phyloP scores from a whole-genome alignment of 2,797 vertebrate genomes.

The Decapterus maruadsi region DNA sequence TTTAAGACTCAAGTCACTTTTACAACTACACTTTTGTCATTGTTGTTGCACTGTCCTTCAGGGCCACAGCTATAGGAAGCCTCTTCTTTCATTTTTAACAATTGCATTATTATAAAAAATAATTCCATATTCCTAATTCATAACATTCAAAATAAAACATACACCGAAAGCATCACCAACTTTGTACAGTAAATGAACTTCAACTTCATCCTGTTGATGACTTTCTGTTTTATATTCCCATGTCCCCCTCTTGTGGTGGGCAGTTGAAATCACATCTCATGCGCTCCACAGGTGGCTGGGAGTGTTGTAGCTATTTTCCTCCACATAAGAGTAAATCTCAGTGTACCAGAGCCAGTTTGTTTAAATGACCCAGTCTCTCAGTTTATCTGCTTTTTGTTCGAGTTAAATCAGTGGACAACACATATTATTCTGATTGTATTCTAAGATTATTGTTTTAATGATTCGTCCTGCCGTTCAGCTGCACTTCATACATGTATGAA shows the following conservation, averaged over 20 bases:
- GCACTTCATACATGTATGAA: not conserved
- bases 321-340: not conserved
- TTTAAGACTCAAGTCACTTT: not conserved
- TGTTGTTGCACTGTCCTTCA: not conserved
- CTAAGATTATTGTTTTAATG: not conserved
- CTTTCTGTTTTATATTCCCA: conserved; percentile 17
- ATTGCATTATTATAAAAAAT: not conserved
- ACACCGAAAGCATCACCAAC: not conserved
- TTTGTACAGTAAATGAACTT: not conserved
- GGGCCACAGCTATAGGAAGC: not conserved
- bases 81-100: not conserved
- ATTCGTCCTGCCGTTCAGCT: not conserved
- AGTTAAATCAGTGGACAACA: not conserved
- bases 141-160: not conserved
- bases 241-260: conserved; percentile 70
- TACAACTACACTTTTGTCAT: not conserved
- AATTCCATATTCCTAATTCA: not conserved
- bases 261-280: conserved; percentile 48
- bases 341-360: not conserved
- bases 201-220: not conserved
- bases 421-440: not conserved
- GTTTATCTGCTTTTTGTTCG: accelerated
- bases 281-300: conserved; percentile 46
- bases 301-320: not conserved
- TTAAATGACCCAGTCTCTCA: not conserved